Percentiles rank a stretch among this genome's conserved stretches.
These are phyloP conservation scores for Plebejus argus DNA, from an alignment of 2,888 invertebrate species.

Conservation along the genomic window DNA sequence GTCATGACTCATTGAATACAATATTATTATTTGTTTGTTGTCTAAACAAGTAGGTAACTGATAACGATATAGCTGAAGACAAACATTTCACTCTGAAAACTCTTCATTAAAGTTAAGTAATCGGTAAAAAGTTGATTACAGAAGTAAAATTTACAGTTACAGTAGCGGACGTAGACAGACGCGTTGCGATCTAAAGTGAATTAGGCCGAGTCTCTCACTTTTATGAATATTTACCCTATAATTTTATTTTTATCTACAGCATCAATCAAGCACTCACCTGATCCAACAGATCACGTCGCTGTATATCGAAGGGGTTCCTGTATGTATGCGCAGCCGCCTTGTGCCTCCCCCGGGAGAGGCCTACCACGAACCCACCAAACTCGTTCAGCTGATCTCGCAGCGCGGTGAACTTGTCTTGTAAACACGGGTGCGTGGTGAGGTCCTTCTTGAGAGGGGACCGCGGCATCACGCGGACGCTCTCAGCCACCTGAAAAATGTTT, in stretches of 20 bases:
- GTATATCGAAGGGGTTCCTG: conserved; percentile 97
- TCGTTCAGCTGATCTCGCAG: conserved; percentile 93
- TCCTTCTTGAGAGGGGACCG: conserved; percentile 88
- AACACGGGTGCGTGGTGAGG: conserved; percentile 88
- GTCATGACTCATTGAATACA: neutral
- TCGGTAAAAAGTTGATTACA: too few relatives aligned
- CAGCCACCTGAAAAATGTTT: conserved; percentile 78
- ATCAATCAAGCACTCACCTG: conserved; percentile 76
- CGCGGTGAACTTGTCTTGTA: conserved; percentile 90
- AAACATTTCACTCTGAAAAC: too few relatives aligned
- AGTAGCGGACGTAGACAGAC: too few relatives aligned
- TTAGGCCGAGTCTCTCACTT: too few relatives aligned
- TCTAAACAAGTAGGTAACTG: neutral
- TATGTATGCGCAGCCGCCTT: conserved; percentile 84
- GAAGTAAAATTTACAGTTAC: too few relatives aligned
- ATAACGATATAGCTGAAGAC: neutral
- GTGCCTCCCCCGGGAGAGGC: conserved; percentile 80
- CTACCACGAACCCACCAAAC: conserved; percentile 91
- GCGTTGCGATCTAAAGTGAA: too few relatives aligned
- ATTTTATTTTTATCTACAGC: neutral
- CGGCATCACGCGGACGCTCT: conserved; percentile 88
- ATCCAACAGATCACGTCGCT: conserved; percentile 91
- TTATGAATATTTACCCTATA: neutral
- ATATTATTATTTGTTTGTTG: neutral
- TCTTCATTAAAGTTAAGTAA: too few relatives aligned